Evolutionary conservation across 1,140 invertebrate genomes (phyloP), one percentile per base, ranked within the genome.

Genomic region (Rhyzopertha dominica): DNA sequence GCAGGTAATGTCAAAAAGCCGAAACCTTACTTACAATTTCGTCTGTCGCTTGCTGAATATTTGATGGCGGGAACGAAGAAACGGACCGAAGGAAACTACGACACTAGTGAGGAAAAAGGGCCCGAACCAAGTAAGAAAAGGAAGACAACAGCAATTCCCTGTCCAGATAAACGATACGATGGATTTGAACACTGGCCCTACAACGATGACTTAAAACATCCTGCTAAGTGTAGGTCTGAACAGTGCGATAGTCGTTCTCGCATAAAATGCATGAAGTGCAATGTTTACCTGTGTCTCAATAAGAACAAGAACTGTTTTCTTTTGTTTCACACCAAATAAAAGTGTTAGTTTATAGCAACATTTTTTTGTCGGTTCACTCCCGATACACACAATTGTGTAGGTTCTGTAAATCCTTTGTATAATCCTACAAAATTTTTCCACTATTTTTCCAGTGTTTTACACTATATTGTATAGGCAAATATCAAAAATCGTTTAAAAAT

Each of bases 141-240:
- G 31, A 43, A 12, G 12, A 8, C 12, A 14, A 35, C 29, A 32
- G 28, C 42, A 12, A 25, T 19, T n/a, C 24, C 44, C 19, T 40
- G 36, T 28, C 35, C 9, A 20, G 44, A 46, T 38, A 40, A 46
- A 31, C 29, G 35, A 22, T 46, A 46, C 18, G 43, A 45, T 20
- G 43, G 35, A 4, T 39, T 41, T 31, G 10, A 45, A 26, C 34
- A 45, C 24, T 45, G 44, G 36, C 44, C 44, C 13, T 17, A 19
- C 10, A 46, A 26, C 26, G 35, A 46, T 39, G 20, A 38, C 13
- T 35, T 46, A 22, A 39, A 40, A 26, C 13, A 39, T 18, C 44
- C 25, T 12, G n/a, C 30, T n/a, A 13, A 25, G 29, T 46, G 36
- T 26, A 46, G 44, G 34, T 19, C 36, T 9, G 31, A 35, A 34